phyloP scores from a whole-genome alignment of 92 coral and sea anemone species.

The Epizoanthus stellaris region DNA sequence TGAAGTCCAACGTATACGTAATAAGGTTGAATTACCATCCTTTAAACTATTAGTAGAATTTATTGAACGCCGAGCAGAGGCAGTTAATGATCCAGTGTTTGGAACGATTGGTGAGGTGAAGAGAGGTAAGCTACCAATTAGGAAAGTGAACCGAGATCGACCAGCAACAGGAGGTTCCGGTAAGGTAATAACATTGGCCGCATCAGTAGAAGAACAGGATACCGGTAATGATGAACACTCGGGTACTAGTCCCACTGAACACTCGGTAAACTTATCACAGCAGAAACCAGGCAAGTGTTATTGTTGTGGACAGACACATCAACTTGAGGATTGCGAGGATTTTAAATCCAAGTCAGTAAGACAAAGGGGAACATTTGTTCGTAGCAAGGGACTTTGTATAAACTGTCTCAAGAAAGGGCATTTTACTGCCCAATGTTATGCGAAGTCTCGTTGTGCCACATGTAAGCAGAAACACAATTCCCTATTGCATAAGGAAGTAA shows the following conservation, averaged over 20 bases:
- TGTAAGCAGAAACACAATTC: constrained; percentile 38
- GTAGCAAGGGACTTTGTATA: constrained; percentile 55
- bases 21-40: constrained; percentile 37
- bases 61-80: constrained; percentile 58
- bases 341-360: constrained; percentile 62
- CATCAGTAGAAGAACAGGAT: constrained; percentile 27
- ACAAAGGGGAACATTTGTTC: constrained; percentile 56
- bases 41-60: constrained; percentile 59
- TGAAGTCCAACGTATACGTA: constrained; percentile 47
- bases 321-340: constrained; percentile 50
- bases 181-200: constrained; percentile 33
- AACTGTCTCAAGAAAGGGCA: constrained; percentile 43
- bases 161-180: not conserved
- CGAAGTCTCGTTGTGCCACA: constrained; percentile 31
- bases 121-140: not conserved
- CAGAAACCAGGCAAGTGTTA: constrained; percentile 25
- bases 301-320: constrained; percentile 53
- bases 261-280: constrained; percentile 2
- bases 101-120: constrained; percentile 44
- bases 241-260: not conserved
- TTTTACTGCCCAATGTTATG: constrained; percentile 38
- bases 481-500: not conserved
- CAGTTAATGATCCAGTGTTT: constrained; percentile 60
- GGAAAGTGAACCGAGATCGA: not conserved
- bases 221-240: not conserved